Percentiles rank a stretch among this genome's conserved stretches.
Conservation (phyloP, 2,113 vertebrate species). For the Podarcis muralis region DNA sequence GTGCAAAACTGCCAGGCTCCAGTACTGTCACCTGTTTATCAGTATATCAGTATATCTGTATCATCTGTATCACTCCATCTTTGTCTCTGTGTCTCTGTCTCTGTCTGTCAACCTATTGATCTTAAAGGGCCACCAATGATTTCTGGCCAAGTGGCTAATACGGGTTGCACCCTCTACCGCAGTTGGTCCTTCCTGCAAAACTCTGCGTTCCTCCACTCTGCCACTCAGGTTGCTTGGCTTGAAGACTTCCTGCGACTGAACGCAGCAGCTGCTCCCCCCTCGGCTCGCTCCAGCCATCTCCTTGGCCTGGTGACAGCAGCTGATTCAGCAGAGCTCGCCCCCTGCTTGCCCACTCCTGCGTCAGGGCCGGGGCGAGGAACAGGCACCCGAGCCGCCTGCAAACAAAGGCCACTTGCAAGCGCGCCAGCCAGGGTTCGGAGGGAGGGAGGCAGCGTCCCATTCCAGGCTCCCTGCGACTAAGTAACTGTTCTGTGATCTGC, state of each 20-base stretch:
- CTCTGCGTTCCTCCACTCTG: neutral
- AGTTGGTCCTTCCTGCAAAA: no score
- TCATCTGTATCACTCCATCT: no score
- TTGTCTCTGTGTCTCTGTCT: no score
- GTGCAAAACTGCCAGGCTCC: no score
- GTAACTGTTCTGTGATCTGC: neutral
- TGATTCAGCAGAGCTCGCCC: constrained; percentile 19
- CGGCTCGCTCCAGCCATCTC: neutral
- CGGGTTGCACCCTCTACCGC: no score
- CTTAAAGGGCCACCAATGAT: neutral
- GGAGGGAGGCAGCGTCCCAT: constrained; percentile 41
- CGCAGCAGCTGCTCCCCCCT: neutral
- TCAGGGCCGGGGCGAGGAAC: constrained; percentile 28
- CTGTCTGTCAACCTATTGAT: no score
- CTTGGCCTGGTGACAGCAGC: neutral
- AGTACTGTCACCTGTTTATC: no score
- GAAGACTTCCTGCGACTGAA: neutral
- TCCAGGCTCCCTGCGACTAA: constrained; percentile 58
- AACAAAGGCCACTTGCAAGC: constrained; percentile 40
- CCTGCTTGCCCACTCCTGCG: neutral
- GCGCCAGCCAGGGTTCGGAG: constrained; percentile 27
- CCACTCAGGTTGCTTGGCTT: neutral
- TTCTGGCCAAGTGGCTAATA: neutral
- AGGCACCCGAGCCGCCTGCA: constrained; percentile 23
- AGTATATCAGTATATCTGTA: no score